Evolutionary conservation across 92 coral and sea anemone species (phyloP).

Genomic region (Epizoanthus fatuus): DNA sequence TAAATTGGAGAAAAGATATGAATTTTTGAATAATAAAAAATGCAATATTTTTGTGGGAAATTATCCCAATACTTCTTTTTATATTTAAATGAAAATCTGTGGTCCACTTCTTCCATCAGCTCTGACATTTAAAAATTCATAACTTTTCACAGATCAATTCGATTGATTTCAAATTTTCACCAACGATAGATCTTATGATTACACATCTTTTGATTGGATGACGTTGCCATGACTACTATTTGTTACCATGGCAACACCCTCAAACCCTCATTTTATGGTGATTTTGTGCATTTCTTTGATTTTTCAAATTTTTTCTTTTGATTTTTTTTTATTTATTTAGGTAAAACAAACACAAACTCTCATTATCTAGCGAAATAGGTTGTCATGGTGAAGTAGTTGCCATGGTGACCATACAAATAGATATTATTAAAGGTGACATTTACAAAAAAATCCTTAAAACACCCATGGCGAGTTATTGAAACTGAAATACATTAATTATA

Average conservation of each 20-base stretch:
- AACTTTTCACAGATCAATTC: constrained; percentile 26
- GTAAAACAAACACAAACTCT: constrained; percentile 25
- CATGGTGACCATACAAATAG: constrained; percentile 24
- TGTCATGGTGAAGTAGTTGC: constrained; percentile 25
- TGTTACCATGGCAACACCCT: constrained; percentile 21
- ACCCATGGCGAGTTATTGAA: constrained; percentile 14
- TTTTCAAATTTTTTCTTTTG: background rate
- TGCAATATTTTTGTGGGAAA: constrained; percentile 32
- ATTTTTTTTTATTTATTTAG: background rate
- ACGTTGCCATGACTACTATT: constrained; percentile 23
- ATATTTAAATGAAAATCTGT: constrained; percentile 19
- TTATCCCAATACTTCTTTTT: constrained; percentile 28
- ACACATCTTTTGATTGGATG: constrained; percentile 15
- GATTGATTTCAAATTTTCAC: constrained; percentile 28
- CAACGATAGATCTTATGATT: constrained; percentile 1
- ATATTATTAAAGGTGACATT: constrained; percentile 12
- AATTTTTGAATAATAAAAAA: constrained; percentile 21
- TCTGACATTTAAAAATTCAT: constrained; percentile 26
- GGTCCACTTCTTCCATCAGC: constrained; percentile 24
- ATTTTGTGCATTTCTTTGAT: constrained; percentile 2
- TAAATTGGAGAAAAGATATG: constrained; percentile 23
- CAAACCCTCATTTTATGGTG: background rate
- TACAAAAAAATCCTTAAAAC: constrained; percentile 12
- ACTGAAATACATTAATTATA: background rate
- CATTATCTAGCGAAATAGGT: constrained; percentile 9